These are phyloP conservation scores for Agrochola lota DNA, from an alignment of 2,888 invertebrate species.

Conservation along the genomic window DNA sequence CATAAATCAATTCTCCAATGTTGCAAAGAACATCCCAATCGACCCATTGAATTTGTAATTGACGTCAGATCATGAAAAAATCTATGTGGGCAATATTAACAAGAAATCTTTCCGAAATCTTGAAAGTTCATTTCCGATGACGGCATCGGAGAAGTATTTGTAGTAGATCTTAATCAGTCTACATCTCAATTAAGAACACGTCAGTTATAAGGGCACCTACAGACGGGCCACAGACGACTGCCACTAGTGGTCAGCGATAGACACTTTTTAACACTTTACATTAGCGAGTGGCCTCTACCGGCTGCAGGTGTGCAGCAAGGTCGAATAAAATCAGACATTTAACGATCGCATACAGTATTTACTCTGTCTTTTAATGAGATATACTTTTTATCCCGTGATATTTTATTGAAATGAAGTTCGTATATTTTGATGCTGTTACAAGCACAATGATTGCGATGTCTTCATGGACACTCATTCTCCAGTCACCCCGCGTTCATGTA, in stretches of 20 bases:
- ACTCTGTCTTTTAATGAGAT: not conserved
- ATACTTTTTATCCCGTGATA: not conserved
- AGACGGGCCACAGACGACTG: accelerated
- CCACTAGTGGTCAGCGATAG: not conserved
- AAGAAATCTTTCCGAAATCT: constrained; percentile 4
- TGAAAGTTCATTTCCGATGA: constrained; percentile 15
- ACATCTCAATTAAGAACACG: constrained; percentile 35
- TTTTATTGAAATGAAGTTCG: not conserved
- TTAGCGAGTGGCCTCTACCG: not conserved
- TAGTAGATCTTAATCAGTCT: constrained; percentile 22
- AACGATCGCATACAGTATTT: too few species aligned
- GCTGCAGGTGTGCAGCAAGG: not conserved
- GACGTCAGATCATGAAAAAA: constrained; percentile 20
- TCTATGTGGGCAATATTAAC: not conserved
- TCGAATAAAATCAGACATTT: not conserved
- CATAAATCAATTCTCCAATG: constrained; percentile 20
- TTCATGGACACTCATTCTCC: not conserved
- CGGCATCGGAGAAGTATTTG: constrained; percentile 17
- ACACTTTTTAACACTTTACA: not conserved
- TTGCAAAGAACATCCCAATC: constrained; percentile 12
- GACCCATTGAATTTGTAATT: constrained; percentile 15
- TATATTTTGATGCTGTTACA: not conserved
- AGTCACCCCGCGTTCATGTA: not conserved
- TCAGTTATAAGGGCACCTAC: constrained; percentile 4
- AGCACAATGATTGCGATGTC: not conserved